phyloP scores from a whole-genome alignment of 1,140 invertebrate genomes.

The Drosophila hydei region DNA sequence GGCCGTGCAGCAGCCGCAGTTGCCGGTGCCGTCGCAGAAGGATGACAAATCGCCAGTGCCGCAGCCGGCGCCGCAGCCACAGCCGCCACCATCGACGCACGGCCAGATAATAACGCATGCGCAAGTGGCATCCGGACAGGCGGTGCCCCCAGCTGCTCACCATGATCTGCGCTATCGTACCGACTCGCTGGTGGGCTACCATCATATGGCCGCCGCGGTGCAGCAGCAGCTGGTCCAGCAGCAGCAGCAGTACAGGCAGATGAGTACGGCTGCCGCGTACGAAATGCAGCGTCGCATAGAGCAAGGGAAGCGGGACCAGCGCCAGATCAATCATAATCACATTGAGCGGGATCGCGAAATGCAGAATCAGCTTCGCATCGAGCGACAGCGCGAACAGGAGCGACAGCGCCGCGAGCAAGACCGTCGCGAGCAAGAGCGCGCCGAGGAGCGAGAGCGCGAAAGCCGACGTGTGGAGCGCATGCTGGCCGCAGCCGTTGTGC shows the following conservation, averaged over 20 bases:
- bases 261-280: slow-evolving; percentile 43
- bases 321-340: slow-evolving; percentile 62
- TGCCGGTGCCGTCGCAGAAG: slow-evolving; percentile 89
- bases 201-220: slow-evolving; percentile 82
- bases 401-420: slow-evolving; percentile 81
- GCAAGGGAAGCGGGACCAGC: slow-evolving; percentile 66
- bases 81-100: slow-evolving; percentile 52
- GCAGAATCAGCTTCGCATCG: slow-evolving; percentile 69
- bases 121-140: slow-evolving; percentile 21
- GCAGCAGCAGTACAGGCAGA: slow-evolving; percentile 72
- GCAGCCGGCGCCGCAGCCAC: slow-evolving; percentile 28
- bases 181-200: slow-evolving; percentile 74
- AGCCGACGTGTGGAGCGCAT: slow-evolving; percentile 73
- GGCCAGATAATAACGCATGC: slow-evolving; percentile 46
- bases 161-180: slow-evolving; percentile 72
- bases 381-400: slow-evolving; percentile 66
- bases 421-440: slow-evolving; percentile 78
- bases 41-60: slow-evolving; percentile 64
- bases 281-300: slow-evolving; percentile 70
- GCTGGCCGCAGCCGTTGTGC: slow-evolving; percentile 40
- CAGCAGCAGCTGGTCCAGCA: slow-evolving; percentile 72
- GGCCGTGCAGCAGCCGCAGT: slow-evolving; percentile 91
- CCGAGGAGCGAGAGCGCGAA: slow-evolving; percentile 78
- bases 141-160: slow-evolving; percentile 54
- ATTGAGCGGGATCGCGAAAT: slow-evolving; percentile 69